Percentiles rank a stretch among this genome's conserved stretches.
phyloP scores from a whole-genome alignment of 2,797 vertebrate species.

The Coregonus sp. region DNA sequence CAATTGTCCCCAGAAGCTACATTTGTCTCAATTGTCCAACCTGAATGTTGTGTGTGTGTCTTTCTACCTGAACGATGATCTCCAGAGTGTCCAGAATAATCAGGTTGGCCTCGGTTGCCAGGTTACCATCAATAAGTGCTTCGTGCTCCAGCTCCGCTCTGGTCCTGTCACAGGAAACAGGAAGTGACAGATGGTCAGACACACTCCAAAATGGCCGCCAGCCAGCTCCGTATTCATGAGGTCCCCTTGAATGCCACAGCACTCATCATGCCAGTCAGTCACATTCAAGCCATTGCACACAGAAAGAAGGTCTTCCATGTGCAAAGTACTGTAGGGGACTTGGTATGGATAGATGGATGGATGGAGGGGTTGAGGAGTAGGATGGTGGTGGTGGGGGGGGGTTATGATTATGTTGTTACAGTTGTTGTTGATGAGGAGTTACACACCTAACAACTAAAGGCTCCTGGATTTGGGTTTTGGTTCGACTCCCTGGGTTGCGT shows the following conservation, averaged over 20 bases:
- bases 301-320: constrained; percentile 1
- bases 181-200: constrained; percentile 10
- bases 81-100: constrained; percentile 97
- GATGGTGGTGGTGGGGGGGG: not conserved
- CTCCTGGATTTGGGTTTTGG: constrained; percentile 22
- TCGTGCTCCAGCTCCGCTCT: constrained; percentile 97
- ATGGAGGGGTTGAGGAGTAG: not conserved
- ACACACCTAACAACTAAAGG: constrained; percentile 47
- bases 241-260: constrained; percentile 27
- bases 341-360: not conserved
- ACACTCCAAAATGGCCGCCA: not conserved
- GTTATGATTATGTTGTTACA: not conserved
- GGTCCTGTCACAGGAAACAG: constrained; percentile 75
- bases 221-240: not conserved
- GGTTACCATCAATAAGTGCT: constrained; percentile 96
- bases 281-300: constrained; percentile 45
- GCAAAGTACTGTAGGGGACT: not conserved
- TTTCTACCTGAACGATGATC: constrained; percentile 91
- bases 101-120: constrained; percentile 95
- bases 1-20: too few species aligned
- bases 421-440: constrained; percentile 21
- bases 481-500: constrained; percentile 26
- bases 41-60: too few species aligned
- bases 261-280: constrained; percentile 19
- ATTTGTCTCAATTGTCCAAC: not conserved